A percentile compares a stretch with the other conserved stretches of the same genome.
phyloP scores from a whole-genome alignment of 2,113 vertebrate species.

The Sakesphorus luctuosus region DNA sequence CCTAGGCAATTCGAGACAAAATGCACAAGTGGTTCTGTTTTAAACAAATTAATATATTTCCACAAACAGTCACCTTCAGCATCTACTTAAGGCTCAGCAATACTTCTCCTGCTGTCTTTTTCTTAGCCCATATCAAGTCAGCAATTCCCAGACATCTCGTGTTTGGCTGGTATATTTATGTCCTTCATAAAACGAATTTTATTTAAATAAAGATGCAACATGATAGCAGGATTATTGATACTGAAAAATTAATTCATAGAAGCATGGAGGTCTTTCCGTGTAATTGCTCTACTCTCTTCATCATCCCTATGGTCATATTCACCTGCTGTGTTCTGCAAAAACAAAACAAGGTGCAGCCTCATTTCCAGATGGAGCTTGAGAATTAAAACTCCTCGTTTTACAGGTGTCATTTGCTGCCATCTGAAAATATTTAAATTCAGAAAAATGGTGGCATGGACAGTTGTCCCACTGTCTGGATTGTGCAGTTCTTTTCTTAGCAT shows the following conservation, averaged over 20 bases:
- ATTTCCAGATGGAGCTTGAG: neutral
- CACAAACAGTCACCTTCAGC: neutral
- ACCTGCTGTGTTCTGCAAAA: neutral
- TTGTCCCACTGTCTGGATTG: neutral
- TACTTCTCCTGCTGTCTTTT: neutral
- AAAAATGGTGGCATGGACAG: rapidly evolving
- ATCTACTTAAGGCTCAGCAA: neutral
- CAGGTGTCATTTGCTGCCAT: neutral
- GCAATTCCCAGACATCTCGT: neutral
- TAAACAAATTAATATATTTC: neutral
- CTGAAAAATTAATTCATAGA: neutral
- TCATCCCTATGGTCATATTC: rapidly evolving
- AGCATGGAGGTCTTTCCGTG: neutral
- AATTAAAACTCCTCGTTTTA: neutral
- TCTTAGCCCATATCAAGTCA: neutral
- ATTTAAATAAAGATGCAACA: neutral
- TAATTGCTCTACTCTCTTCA: neutral
- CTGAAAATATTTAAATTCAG: neutral
- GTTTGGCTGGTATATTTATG: neutral
- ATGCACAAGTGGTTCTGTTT: neutral
- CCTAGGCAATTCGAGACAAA: neutral
- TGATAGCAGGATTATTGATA: neutral
- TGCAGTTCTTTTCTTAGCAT: neutral
- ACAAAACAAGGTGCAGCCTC: neutral
- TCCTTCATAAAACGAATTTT: neutral